phyloP scores from a whole-genome alignment of 2,888 invertebrate species.

The Automeris io region DNA sequence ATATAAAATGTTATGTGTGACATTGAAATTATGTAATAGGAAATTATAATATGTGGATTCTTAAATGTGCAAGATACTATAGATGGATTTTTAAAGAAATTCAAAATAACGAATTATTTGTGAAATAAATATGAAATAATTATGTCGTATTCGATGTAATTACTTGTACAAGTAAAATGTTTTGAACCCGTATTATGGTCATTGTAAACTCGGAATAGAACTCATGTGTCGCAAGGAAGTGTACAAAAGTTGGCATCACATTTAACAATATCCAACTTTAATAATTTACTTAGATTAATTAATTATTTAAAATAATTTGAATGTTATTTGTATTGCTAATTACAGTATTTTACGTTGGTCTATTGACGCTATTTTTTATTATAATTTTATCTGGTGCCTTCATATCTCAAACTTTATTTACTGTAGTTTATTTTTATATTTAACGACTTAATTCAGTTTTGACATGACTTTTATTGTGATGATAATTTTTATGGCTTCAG shows the following conservation, averaged over 20 bases:
- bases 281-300: conserved; percentile 28
- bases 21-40: too few species aligned
- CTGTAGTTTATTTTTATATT: conserved; percentile 24
- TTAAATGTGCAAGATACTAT: too few species aligned
- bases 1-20: too few species aligned
- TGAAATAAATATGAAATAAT: too few species aligned
- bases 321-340: conserved; percentile 39
- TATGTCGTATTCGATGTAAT: too few species aligned
- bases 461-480: conserved; percentile 7
- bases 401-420: conserved; percentile 44
- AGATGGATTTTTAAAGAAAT: too few species aligned
- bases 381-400: conserved; percentile 68
- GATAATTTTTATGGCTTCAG: conserved; percentile 20
- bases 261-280: conserved; percentile 25
- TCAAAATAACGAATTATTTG: too few species aligned
- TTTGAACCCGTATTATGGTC: too few species aligned
- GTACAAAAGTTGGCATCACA: conserved; percentile 49
- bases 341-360: conserved; percentile 64
- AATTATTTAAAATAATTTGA: conserved; percentile 22
- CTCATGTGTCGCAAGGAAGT: conserved; percentile 21
- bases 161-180: too few species aligned
- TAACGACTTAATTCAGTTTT: conserved; percentile 15
- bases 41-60: too few species aligned
- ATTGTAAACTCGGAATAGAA: conserved; percentile 39
- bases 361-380: conserved; percentile 43